Evolutionary conservation across 1,140 invertebrate genomes (phyloP).

Genomic region (Mesaphorura yosii): DNA sequence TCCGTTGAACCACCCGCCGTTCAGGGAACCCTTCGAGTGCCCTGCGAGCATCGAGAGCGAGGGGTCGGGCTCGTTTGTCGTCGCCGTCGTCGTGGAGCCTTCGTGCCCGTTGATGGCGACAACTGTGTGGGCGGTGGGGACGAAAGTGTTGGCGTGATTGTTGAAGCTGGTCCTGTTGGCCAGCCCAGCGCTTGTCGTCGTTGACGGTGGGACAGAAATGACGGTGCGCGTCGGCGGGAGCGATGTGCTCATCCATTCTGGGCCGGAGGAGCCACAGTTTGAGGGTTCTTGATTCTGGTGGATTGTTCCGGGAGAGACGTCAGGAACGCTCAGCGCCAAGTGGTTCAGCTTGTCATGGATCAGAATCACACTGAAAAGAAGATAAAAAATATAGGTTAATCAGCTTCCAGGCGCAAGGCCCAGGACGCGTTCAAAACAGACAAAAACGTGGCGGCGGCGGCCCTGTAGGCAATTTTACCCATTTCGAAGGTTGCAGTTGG

Average conservation of each 20-base stretch:
- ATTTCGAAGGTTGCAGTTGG: too few species aligned
- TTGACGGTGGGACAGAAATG: slow-evolving; percentile 18
- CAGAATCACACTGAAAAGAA: slow-evolving; percentile 27
- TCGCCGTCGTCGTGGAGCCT: not conserved
- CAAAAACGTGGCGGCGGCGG: too few species aligned
- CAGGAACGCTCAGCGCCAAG: slow-evolving; percentile 29
- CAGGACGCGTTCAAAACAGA: too few species aligned
- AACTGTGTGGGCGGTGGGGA: slow-evolving; percentile 1
- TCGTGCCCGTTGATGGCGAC: slow-evolving; percentile 9
- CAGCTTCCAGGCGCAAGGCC: too few species aligned
- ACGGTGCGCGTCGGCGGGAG: slow-evolving; percentile 23
- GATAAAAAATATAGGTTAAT: too few species aligned
- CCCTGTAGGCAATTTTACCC: too few species aligned
- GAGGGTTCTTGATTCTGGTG: slow-evolving; percentile 9
- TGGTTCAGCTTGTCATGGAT: slow-evolving; percentile 30
- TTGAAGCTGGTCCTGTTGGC: too few species aligned
- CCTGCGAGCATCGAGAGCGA: slow-evolving; percentile 15
- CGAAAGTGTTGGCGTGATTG: not conserved
- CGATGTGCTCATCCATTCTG: slow-evolving; percentile 24
- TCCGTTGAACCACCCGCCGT: slow-evolving; percentile 61
- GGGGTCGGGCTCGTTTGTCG: slow-evolving; percentile 1
- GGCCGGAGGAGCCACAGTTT: slow-evolving; percentile 9
- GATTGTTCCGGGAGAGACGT: slow-evolving; percentile 20
- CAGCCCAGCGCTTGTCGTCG: not conserved
- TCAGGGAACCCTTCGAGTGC: slow-evolving; percentile 11